Conservation (phyloP, 1,140 invertebrate species). For the Drusus annulatus region DNA sequence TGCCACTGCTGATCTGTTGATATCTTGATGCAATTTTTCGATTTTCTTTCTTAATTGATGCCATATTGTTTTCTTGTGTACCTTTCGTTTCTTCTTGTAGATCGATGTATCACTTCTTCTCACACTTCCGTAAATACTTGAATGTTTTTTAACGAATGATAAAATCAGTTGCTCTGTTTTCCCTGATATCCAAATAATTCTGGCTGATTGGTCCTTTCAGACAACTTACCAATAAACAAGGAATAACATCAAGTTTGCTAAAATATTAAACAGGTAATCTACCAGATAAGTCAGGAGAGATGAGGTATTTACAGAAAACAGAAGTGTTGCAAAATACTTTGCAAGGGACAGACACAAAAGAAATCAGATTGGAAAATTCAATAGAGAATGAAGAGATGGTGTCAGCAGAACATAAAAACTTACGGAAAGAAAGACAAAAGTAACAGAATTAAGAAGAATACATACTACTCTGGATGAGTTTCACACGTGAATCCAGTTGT, state of each 20-base stretch:
- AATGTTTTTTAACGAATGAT: too few relatives aligned
- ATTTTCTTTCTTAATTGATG: too few relatives aligned
- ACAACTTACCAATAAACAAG: conserved; percentile 17
- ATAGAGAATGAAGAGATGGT: background rate
- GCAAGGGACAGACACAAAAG: background rate
- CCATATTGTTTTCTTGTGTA: too few relatives aligned
- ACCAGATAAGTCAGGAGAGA: background rate
- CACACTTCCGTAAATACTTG: too few relatives aligned
- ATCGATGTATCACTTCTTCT: too few relatives aligned
- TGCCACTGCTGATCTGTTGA: too few relatives aligned
- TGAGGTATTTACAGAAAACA: conserved; percentile 12
- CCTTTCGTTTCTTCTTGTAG: too few relatives aligned
- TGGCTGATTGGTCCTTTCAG: too few relatives aligned
- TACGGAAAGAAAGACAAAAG: background rate
- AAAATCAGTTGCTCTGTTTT: too few relatives aligned
- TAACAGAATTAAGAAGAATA: background rate
- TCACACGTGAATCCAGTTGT: background rate
- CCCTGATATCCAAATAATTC: too few relatives aligned
- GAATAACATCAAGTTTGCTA: background rate
- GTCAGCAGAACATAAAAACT: background rate
- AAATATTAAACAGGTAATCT: background rate
- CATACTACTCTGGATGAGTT: too few relatives aligned
- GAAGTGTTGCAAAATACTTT: background rate
- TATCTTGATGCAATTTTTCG: too few relatives aligned
- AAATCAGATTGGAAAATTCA: conserved; percentile 17